A percentile compares a stretch with the other conserved stretches of the same genome.
Evolutionary conservation across 2,113 vertebrate genomes (phyloP).

Genomic region (Suricata suricatta): DNA sequence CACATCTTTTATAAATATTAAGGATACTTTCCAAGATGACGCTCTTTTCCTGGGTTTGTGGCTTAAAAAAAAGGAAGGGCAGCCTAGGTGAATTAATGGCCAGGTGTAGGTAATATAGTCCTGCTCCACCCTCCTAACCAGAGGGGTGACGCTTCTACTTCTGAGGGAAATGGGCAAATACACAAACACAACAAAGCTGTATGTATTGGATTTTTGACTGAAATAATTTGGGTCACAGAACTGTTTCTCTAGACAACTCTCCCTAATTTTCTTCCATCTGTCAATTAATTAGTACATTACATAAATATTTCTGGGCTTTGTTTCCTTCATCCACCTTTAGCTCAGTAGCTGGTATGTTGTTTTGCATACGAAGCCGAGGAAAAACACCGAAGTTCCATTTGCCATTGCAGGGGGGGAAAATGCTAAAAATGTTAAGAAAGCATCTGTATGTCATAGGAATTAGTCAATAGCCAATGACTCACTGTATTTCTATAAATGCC

Average conservation of each 20-base stretch:
- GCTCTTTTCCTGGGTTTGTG: neutral
- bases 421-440: neutral
- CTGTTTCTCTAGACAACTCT: neutral
- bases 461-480: neutral
- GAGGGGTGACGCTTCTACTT: neutral
- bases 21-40: neutral
- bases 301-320: neutral
- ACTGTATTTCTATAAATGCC: neutral
- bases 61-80: neutral
- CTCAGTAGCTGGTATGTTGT: neutral
- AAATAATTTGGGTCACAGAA: neutral
- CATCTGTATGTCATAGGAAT: neutral
- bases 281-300: neutral
- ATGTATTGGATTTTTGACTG: neutral
- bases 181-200: neutral
- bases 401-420: neutral
- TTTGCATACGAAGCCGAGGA: constrained; percentile 5
- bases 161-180: neutral
- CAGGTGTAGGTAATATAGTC: neutral
- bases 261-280: neutral
- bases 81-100: neutral
- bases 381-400: neutral
- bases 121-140: neutral
- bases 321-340: neutral
- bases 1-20: neutral